These are phyloP conservation scores for Accipiter cooperii DNA, from an alignment of 2,113 vertebrate species.

Conservation along the genomic window DNA sequence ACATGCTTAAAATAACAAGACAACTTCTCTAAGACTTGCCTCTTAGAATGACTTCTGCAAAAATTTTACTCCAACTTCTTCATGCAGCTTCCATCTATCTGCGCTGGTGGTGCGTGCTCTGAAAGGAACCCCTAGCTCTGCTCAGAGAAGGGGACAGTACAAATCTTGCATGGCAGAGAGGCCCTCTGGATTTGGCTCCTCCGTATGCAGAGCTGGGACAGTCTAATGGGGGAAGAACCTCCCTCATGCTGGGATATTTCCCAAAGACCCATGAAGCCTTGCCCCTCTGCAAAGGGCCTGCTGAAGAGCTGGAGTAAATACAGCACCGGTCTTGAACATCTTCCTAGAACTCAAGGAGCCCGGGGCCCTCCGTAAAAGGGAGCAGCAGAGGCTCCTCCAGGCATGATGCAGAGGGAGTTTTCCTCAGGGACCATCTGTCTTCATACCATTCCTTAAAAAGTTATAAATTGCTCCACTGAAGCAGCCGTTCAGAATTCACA, in stretches of 20 bases:
- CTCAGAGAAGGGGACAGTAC: background rate
- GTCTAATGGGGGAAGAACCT: background rate
- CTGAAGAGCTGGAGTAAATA: background rate
- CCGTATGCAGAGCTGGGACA: background rate
- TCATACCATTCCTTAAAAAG: slow-evolving; percentile 48
- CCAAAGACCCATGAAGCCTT: background rate
- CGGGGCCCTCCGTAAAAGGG: background rate
- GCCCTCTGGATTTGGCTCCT: background rate
- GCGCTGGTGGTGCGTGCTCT: rapidly evolving
- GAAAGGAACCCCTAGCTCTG: background rate
- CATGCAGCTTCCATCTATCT: background rate
- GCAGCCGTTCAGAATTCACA: background rate
- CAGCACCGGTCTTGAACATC: background rate
- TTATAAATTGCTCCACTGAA: background rate
- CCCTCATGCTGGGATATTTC: background rate
- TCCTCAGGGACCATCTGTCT: background rate
- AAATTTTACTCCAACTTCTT: background rate
- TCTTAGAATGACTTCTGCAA: background rate
- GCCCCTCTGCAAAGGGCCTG: background rate
- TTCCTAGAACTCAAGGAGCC: background rate
- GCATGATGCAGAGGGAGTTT: background rate
- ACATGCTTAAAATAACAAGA: background rate
- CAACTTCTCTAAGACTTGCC: background rate
- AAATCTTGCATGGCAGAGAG: background rate
- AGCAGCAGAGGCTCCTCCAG: background rate